Conservation (phyloP, 2,888 invertebrate species). For the Mystacides longicornis region DNA sequence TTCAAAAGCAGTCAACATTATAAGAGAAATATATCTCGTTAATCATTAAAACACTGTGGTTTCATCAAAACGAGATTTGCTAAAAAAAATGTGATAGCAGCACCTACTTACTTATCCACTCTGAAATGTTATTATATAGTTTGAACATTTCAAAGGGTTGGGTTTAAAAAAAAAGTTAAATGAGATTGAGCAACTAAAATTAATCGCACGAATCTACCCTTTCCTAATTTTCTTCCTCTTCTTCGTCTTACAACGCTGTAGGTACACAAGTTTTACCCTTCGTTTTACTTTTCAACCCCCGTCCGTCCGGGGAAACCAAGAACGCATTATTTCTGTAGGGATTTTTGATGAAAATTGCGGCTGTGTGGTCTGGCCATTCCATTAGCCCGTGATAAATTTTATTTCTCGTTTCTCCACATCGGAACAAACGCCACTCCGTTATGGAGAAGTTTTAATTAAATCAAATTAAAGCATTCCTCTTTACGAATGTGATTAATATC, state of each 20-base stretch:
- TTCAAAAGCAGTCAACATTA: too few relatives aligned
- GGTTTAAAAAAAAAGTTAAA: neutral
- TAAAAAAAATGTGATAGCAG: too few relatives aligned
- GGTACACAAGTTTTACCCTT: too few relatives aligned
- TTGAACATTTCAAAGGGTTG: neutral
- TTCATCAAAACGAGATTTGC: too few relatives aligned
- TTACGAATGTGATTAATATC: slow-evolving; percentile 2
- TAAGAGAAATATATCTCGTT: too few relatives aligned
- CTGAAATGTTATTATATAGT: too few relatives aligned
- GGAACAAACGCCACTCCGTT: slow-evolving; percentile 4
- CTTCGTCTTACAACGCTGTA: too few relatives aligned
- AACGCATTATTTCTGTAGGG: neutral
- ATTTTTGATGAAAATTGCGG: slow-evolving; percentile 17
- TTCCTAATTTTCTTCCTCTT: neutral
- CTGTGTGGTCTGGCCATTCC: slow-evolving; percentile 18
- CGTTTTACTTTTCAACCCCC: neutral
- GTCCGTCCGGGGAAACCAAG: neutral
- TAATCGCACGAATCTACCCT: slow-evolving; percentile 17
- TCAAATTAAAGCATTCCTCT: slow-evolving; percentile 8
- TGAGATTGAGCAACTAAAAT: slow-evolving; percentile 12
- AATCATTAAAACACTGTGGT: too few relatives aligned
- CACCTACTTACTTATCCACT: too few relatives aligned
- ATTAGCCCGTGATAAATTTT: slow-evolving; percentile 21
- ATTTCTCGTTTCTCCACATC: slow-evolving; percentile 9
- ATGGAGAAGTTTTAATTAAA: slow-evolving; percentile 7